Percentiles rank a stretch among this genome's conserved stretches.
These are phyloP conservation scores for Leptinotarsa juncta DNA, from an alignment of 2,888 invertebrate genomes.

Conservation along the genomic window DNA sequence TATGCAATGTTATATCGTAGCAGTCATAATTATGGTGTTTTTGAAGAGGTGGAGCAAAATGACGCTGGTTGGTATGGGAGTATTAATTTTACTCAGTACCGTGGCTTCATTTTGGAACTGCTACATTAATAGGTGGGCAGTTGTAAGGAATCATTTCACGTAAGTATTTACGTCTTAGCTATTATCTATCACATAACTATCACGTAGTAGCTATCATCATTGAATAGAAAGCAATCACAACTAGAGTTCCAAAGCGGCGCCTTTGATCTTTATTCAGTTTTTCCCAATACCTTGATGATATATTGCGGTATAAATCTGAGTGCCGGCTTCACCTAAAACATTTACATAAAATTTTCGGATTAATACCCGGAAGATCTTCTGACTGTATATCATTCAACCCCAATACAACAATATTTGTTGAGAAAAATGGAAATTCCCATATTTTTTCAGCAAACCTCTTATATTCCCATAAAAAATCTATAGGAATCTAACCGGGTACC, in stretches of 20 bases:
- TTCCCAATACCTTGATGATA: too few relatives aligned
- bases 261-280: too few relatives aligned
- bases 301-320: too few relatives aligned
- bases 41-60: conserved; percentile 1
- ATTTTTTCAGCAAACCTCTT: too few relatives aligned
- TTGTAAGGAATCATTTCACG: background rate
- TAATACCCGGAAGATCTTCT: too few relatives aligned
- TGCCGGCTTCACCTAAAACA: too few relatives aligned
- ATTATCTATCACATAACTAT: background rate
- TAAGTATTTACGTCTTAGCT: background rate
- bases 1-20: conserved; percentile 5
- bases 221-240: background rate
- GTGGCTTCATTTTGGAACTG: background rate
- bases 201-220: background rate
- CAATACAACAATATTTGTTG: background rate
- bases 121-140: background rate
- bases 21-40: background rate
- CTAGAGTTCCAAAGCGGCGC: too few relatives aligned
- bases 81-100: background rate
- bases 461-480: too few relatives aligned
- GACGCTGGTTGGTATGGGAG: background rate
- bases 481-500: too few relatives aligned
- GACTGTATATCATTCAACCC: too few relatives aligned
- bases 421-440: too few relatives aligned
- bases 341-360: too few relatives aligned